phyloP scores from a whole-genome alignment of 92 coral and sea anemone genomes.

The Heliopora coerulea region DNA sequence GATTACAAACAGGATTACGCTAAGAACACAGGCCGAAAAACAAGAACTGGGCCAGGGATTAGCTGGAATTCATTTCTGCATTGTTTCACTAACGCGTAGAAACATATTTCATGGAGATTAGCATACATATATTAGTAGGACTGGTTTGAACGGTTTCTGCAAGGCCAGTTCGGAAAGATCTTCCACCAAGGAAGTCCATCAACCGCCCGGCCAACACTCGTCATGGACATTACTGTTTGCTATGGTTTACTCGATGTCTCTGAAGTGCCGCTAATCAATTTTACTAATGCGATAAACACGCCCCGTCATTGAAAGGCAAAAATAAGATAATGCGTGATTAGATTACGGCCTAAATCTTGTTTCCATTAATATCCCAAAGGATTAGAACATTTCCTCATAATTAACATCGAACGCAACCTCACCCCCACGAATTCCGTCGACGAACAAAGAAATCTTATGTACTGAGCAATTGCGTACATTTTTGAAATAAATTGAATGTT shows the following conservation, averaged over 20 bases:
- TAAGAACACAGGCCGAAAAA: constrained; percentile 11
- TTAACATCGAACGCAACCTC: constrained; percentile 6
- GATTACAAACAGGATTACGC: background rate
- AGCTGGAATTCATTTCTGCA: constrained; percentile 30
- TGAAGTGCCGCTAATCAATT: constrained; percentile 48
- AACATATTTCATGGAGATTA: background rate
- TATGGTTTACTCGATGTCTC: constrained; percentile 2
- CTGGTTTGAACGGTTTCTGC: too few relatives aligned
- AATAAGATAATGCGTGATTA: constrained; percentile 40
- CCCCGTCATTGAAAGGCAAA: constrained; percentile 35
- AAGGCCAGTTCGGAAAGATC: too few relatives aligned
- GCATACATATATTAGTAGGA: background rate
- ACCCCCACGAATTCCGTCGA: constrained; percentile 15
- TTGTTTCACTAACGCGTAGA: constrained; percentile 19
- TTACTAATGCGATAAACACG: constrained; percentile 47
- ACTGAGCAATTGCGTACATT: background rate
- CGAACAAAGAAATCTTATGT: background rate
- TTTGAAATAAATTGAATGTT: background rate
- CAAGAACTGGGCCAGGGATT: constrained; percentile 32
- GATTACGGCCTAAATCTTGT: constrained; percentile 39
- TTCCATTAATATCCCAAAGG: constrained; percentile 45
- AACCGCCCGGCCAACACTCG: too few relatives aligned
- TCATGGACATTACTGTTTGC: too few relatives aligned
- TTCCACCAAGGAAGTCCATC: background rate
- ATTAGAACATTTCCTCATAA: constrained; percentile 41